phyloP scores from a whole-genome alignment of 2,113 vertebrate species.

The Lycocorax pyrrhopterus region DNA sequence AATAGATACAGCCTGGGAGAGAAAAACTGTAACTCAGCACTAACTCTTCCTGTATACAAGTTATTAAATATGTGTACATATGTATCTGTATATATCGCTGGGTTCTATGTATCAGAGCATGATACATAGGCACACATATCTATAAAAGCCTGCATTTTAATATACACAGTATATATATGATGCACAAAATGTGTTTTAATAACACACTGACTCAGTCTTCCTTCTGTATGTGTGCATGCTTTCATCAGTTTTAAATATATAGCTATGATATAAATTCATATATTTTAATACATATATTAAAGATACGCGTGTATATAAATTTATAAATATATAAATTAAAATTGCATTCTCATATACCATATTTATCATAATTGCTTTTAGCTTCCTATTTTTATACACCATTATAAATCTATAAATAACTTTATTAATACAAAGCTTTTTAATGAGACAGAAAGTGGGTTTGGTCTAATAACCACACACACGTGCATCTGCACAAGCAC shows the following conservation, averaged over 20 bases:
- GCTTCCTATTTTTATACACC: not conserved
- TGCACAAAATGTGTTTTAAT: not conserved
- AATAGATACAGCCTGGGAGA: not conserved
- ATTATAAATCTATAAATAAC: not conserved
- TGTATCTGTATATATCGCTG: not conserved
- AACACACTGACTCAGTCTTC: not conserved
- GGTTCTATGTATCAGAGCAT: not conserved
- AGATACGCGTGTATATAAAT: not conserved
- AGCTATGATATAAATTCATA: not conserved
- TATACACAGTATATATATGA: not conserved
- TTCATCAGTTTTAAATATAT: not conserved
- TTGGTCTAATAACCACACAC: too few relatives aligned
- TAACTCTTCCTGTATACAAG: too few relatives aligned
- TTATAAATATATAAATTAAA: not conserved
- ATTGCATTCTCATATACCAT: not conserved
- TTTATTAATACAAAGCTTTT: not conserved
- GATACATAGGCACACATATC: not conserved
- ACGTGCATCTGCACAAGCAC: rapidly evolving
- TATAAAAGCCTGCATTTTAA: not conserved
- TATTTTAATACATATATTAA: not conserved
- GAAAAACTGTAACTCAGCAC: not conserved
- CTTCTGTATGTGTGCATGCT: too few relatives aligned
- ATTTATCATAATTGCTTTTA: not conserved
- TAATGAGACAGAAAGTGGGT: not conserved
- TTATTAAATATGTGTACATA: not conserved